Base-by-base conservation (phyloP, 2,888 invertebrate species). In the Amiota minor region DNA sequence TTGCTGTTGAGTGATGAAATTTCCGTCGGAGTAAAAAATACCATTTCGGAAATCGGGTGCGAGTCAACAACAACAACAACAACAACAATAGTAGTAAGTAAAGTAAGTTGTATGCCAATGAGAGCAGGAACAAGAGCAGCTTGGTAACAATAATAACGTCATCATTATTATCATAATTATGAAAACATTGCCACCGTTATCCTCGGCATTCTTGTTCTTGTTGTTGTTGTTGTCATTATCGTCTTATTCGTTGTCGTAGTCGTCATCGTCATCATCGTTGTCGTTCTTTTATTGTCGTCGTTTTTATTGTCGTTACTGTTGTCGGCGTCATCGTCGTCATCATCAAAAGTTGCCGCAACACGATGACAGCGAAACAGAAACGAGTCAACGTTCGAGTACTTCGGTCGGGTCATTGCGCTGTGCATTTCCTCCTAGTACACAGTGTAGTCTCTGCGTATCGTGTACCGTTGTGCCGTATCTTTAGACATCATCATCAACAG, bases 331-430 rank as follows among this genome's bases (percentile, higher is more conserved):
- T 56, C 67, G 50, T 68, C 73, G 76, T 71, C 71, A 82, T 77
- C 78, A 79, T 77, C 77, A 79, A 81, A 82, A 78, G 79, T 79
- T 81, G 76, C 80, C 80, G 79, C 78, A 77, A 76, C 75, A 77
- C 77, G 77, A 78, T 74, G 75, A 77, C 76, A 75, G 74, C 79
- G 74, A 75, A 79, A 81, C 83, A 88, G 85, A 87, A 88, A 86
- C 87, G 85, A 87, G 87, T 85, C 85, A 87, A 83, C 88, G 86
- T 84, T 87, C 86, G 85, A 87, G 81, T 86, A 80, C 84, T 79
- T 84, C 86, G 86, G 84, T 83, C 86, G 85, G 86, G 86, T 87
- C 86, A 88, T 87, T 88, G 86, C 80, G 85, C 87, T 86, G 80
- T 81, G 79, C 80, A 84, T 70, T 79, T 80, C 55, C 62, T 12